Percentiles rank a stretch among this genome's conserved stretches.
Conservation (phyloP, 2,888 invertebrate genomes). For the Syrista parreyssii region DNA sequence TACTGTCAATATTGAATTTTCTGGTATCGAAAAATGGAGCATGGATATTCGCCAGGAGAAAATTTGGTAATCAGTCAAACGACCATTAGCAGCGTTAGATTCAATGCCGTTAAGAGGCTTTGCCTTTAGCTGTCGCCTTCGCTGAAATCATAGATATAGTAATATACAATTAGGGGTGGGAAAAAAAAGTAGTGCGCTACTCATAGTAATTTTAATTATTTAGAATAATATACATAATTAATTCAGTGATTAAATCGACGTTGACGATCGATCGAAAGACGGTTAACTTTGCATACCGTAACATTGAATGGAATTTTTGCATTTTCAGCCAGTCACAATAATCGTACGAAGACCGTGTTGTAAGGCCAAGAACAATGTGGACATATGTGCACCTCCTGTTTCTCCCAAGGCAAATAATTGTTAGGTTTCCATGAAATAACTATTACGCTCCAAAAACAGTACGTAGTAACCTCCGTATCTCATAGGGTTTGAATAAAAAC, state of each 20-base stretch:
- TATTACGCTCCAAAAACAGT: background rate
- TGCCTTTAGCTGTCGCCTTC: background rate
- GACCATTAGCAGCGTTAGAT: background rate
- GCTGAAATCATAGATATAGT: background rate
- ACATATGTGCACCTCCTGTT: conserved; percentile 49
- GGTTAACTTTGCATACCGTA: conserved; percentile 10
- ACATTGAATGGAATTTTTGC: conserved; percentile 1
- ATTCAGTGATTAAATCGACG: no score
- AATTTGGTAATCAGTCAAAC: conserved; percentile 39
- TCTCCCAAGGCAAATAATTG: conserved; percentile 45
- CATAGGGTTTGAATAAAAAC: background rate
- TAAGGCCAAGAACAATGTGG: conserved; percentile 30
- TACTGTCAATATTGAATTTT: background rate
- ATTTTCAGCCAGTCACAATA: conserved; percentile 44
- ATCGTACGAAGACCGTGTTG: conserved; percentile 50
- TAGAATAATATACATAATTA: no score
- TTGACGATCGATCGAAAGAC: background rate
- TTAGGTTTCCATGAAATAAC: conserved; percentile 25
- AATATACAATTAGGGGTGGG: background rate
- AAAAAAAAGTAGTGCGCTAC: background rate
- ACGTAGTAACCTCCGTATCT: background rate
- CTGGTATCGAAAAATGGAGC: conserved; percentile 36
- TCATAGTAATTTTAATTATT: no score
- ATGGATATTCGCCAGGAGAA: conserved; percentile 44
- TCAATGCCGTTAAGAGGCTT: background rate